A percentile compares a stretch with the other conserved stretches of the same genome.
These are phyloP conservation scores for Acanthopagrus latus DNA, from an alignment of 2,797 vertebrate genomes.

Conservation along the genomic window DNA sequence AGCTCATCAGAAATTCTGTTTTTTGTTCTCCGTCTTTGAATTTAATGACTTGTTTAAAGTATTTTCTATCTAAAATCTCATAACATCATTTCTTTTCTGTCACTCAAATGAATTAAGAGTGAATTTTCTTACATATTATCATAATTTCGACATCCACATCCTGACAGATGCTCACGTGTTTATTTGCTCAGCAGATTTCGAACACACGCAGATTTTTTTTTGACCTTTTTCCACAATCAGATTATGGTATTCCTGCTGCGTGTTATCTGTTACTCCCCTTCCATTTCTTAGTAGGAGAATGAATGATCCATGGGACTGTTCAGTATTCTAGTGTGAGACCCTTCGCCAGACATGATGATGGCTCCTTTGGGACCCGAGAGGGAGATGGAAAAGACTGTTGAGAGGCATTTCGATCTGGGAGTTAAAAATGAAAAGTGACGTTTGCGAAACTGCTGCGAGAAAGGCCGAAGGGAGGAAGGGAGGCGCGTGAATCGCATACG, in stretches of 20 bases:
- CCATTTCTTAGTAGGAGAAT: slow-evolving; percentile 49
- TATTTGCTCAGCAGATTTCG: not conserved
- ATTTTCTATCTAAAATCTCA: slow-evolving; percentile 14
- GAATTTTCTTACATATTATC: not conserved
- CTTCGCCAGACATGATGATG: slow-evolving; percentile 69
- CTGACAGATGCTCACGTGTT: not conserved
- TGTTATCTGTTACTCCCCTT: slow-evolving; percentile 38
- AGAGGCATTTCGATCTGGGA: slow-evolving; percentile 55
- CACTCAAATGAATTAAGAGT: not conserved
- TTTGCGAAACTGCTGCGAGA: slow-evolving; percentile 35
- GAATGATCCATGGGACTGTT: slow-evolving; percentile 61
- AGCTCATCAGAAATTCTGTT: not conserved
- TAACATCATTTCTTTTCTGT: not conserved
- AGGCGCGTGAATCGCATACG: slow-evolving; percentile 3
- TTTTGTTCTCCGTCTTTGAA: not conserved
- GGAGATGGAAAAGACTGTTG: slow-evolving; percentile 66
- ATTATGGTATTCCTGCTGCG: slow-evolving; percentile 30
- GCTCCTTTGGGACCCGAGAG: slow-evolving; percentile 66
- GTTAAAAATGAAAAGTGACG: slow-evolving; percentile 62
- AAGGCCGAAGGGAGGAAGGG: slow-evolving; percentile 11
- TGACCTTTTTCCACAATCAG: slow-evolving; percentile 25
- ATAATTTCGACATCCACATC: not conserved
- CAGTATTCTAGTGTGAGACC: slow-evolving; percentile 70
- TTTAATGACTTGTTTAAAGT: slow-evolving; percentile 1
- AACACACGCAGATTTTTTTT: slow-evolving; percentile 12